Percentiles rank a stretch among this genome's conserved stretches.
phyloP scores from a whole-genome alignment of 2,888 invertebrate genomes.

The Drosophila subquinaria region DNA sequence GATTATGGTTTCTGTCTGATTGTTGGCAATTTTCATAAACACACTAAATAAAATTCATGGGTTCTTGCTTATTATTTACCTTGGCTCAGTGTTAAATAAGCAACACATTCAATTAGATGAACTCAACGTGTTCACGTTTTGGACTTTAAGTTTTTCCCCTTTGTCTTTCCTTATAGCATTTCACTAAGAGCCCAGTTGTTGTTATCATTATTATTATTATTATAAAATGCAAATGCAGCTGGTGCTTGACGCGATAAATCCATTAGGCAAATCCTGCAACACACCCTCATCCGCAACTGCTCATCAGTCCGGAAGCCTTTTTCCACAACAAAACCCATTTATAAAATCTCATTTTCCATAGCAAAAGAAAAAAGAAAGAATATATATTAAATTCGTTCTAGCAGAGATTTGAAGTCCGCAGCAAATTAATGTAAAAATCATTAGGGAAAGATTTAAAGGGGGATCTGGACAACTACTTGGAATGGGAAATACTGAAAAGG shows the following conservation, averaged over 20 bases:
- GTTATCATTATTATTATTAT: slow-evolving; percentile 17
- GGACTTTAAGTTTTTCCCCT: not conserved
- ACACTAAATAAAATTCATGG: slow-evolving; percentile 61
- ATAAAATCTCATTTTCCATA: slow-evolving; percentile 25
- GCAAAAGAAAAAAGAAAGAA: slow-evolving; percentile 21
- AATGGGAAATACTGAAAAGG: not conserved
- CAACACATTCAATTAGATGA: slow-evolving; percentile 14
- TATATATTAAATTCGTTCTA: slow-evolving; percentile 55
- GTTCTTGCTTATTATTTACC: slow-evolving; percentile 55
- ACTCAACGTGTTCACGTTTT: not conserved
- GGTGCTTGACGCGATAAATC: slow-evolving; percentile 49
- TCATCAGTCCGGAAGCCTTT: slow-evolving; percentile 11
- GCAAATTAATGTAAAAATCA: slow-evolving; percentile 11
- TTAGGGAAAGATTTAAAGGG: not conserved
- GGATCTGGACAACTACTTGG: not conserved
- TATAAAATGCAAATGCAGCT: slow-evolving; percentile 57
- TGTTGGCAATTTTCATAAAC: slow-evolving; percentile 72
- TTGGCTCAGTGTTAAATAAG: slow-evolving; percentile 46
- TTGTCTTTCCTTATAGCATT: slow-evolving; percentile 19
- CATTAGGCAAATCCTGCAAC: slow-evolving; percentile 24
- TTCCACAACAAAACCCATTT: slow-evolving; percentile 6
- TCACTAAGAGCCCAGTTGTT: slow-evolving; percentile 4
- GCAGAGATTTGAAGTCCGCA: slow-evolving; percentile 43
- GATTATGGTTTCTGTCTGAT: slow-evolving; percentile 79
- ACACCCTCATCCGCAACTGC: slow-evolving; percentile 12